Base-by-base conservation (phyloP, 2,888 invertebrate species). In the Melinaea marsaeus region DNA sequence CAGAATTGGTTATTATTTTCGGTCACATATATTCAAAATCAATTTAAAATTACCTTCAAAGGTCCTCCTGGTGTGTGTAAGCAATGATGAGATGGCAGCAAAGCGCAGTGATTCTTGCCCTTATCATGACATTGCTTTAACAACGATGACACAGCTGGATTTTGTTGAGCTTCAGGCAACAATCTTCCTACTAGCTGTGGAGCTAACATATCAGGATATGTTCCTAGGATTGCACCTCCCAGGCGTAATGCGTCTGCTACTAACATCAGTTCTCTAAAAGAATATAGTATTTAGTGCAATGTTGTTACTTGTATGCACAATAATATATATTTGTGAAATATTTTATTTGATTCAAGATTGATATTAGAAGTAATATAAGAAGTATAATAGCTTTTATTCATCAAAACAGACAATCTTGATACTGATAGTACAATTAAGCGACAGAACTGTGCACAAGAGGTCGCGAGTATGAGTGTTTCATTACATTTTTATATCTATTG, bases 1-100 rank as follows among this genome's bases (percentile, higher is more conserved):
- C 22, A 22, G 22, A 22, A 22, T 22, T 22, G 22, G 22, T 22
- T 22, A 22, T 22, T 22, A 22, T 22, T 22, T 22, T 22, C 22
- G 37, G 3, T 37, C 37, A 37, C 1, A 37, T 37, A 48, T 48
- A 9, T 48, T n/a, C 3, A 22, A 13, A 57, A 57, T 11, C 45
- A 35, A 37, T 34, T 46, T 34, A 13, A 13, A 7, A 33, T 60
- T 65, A 96, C 97, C 92, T 99, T 99, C 4, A 99, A 88, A 0
- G 99, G 99, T 2, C 99, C 99, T 55, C 99, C 99, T n/a, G 99
- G 99, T 1, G 99, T 99, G 80, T 99, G 99, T 68, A 99, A 90
- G 76, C 98, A 99, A 81, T 99, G 99, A 84, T 98, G 98, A 0
- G 97, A 93, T 0, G 99, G 99, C 71, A 98, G 92, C 59, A 99